Base-by-base conservation (phyloP, 2,797 vertebrate species). In the Vultur gryphus region DNA sequence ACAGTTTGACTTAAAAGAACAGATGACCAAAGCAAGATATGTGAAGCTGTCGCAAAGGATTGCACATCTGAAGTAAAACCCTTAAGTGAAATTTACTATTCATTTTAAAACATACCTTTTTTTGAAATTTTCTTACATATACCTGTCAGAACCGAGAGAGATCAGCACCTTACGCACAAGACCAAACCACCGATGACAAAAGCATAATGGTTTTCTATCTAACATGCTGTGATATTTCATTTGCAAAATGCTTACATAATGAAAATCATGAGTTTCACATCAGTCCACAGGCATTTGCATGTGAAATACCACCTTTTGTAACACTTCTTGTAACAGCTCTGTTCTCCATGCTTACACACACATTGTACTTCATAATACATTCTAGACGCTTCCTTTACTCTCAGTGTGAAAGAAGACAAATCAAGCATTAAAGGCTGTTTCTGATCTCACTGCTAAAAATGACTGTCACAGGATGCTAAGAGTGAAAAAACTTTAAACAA, bases 391-490 rank as follows among this genome's bases (percentile, higher is more conserved):
- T 91, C 48, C 64, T 86, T 79, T 89, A 54, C 33, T 59, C 70
- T 25, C 44, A 57, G 51, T 20, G 65, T 51, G 55, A 90, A 79
- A 90, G 73, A 84, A 7, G 55, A 87, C 28, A 92, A 64, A 80
- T 41, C 17, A 55, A 92, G 57, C 51, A 87, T 29, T 79, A 62
- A 80, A 64, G n/a, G 41, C 23, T 61, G 16, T 75, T 83, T 90
- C 55, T 55, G 52, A 86, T 71, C 64, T 41, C 64, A 12, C 29
- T 87, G 75, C 87, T 95, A 95, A 95, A 95, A 95, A 89, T 65
- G 7, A 85, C 52, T 83, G 25, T 44, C 54, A 88, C 88, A 85
- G 88, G 82, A 93, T 93, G 78, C 78, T 81, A 55, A 84, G 87
- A 84, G 52, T 33, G 73, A 93, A 95, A 86, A 82, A 80, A 76